phyloP scores from a whole-genome alignment of 2,888 invertebrate genomes.

The Archips xylosteana region DNA sequence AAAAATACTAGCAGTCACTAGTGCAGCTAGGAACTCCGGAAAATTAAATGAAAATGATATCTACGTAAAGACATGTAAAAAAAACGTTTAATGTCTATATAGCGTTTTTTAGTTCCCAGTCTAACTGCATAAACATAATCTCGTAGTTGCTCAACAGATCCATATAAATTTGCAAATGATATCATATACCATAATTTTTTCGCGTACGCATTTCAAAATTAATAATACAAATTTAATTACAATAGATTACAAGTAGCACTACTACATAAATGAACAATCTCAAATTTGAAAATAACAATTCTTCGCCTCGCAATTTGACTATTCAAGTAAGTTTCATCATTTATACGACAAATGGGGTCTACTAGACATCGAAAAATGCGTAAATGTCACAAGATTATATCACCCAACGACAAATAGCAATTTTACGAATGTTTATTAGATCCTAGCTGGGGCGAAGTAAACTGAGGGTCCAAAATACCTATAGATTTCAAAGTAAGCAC shows the following conservation, averaged over 20 bases:
- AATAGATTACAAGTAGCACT: conserved; percentile 49
- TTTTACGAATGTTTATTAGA: conserved; percentile 1
- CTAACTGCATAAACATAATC: conserved; percentile 46
- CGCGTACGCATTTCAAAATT: conserved; percentile 49
- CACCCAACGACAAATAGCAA: background rate
- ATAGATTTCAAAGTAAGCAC: conserved; percentile 55
- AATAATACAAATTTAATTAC: conserved; percentile 46
- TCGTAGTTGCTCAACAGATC: conserved; percentile 57
- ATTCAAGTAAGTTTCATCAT: background rate
- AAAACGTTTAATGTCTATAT: background rate
- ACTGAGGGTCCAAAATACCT: conserved; percentile 16
- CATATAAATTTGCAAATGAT: conserved; percentile 70
- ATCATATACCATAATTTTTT: conserved; percentile 74
- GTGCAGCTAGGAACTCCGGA: conserved; percentile 28
- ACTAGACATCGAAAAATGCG: background rate
- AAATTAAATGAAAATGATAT: background rate
- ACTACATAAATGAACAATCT: conserved; percentile 50
- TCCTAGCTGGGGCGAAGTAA: conserved; percentile 17
- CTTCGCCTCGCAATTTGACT: conserved; percentile 8
- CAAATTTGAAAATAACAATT: conserved; percentile 26
- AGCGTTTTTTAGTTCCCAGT: conserved; percentile 15
- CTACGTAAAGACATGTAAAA: background rate
- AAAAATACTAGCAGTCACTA: conserved; percentile 54
- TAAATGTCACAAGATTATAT: background rate
- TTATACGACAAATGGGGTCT: background rate